Base-by-base conservation (phyloP, 1,140 invertebrate genomes). In the Aphelinus atriplicis region DNA sequence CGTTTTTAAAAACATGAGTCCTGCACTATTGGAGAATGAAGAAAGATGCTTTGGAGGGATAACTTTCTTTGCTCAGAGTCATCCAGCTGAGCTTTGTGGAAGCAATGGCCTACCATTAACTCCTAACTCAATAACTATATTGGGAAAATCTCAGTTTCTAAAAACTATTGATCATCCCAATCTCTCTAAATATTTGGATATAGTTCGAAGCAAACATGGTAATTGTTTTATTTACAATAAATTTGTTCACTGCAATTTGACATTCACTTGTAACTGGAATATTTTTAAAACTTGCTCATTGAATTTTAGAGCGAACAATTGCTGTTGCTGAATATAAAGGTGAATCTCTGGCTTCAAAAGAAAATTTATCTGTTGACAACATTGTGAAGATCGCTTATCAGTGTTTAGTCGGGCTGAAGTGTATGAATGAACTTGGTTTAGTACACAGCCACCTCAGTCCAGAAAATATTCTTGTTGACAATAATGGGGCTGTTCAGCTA, bases 131-230 rank as follows among this genome's bases (percentile, higher is more conserved):
- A 97, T 98, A 70, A 94, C 95, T 72, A 97, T 99, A 82, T 90
- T 97, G 69, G 97, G 97, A 26, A 90, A 93, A 81, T 95, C 97
- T 67, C 96, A 97, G 83, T 89, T 92, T 63, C 87, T 98, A 2
- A 95, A 95, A 83, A 93, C 91, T 0, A 88, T 98, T 61, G 88
- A 91, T 73, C 95, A 97, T 88, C 90, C 92, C 6, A 91, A 95
- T 89, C 89, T 99, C 53, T 96, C 95, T 80, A 91, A 92, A 74
- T 98, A 98, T 89, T 87, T 99, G 7, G 96, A 98, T 87, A 93
- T 98, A 67, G 93, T 95, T 76, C 89, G 97, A 81, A 95, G 95
- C 72, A 98, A 98, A 91, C 96, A 98, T 91, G 97, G 96, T 97
- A 90, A 80, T 65, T 50, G 48, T 60, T 26, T 73, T 3, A 62